Evolutionary conservation across 2,888 invertebrate species (phyloP), one percentile per base, ranked within the genome.

Genomic region (Drosophila formosana): DNA sequence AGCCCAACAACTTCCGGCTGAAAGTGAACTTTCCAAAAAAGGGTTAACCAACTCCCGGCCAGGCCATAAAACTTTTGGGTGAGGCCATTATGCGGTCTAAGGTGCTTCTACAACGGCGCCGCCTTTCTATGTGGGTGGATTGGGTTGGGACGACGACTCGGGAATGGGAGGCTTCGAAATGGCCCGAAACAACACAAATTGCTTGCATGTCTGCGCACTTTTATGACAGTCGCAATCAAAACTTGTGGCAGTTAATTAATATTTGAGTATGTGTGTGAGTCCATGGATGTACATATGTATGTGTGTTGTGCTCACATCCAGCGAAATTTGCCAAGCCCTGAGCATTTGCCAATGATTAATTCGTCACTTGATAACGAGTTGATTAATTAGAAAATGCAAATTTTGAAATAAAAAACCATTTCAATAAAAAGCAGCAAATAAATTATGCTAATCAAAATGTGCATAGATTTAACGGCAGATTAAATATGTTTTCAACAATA

Each of bases 191-290:
- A 11, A 68, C 70, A 82, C 78, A 82, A 85, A 85, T 86, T 84
- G 86, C 75, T 85, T 75, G 84, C 85, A 86, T 86, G 84, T 84
- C 83, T 81, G 80, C 71, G 53, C 78, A 70, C 43, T 70, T 82
- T 82, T 78, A 85, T 78, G 85, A 75, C 74, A 82, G 58, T 69
- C 75, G 70, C 77, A 75, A 78, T 71, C 68, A 66, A 72, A 66
- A 75, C 66, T 64, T 66, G 63, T 60, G 70, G 66, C 82, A 70
- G 70, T 83, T 84, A 85, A 84, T 84, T 85, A 83, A 84, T 84
- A 83, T 63, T 61, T 41, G 45, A 46, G 34, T n/a, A 9, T 28
- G 28, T 39, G 53, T 25, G 37, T 39, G 9, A 18, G 18, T n/a
- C 23, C 46, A 28, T 50, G 7, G 13, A 30, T 51, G 57, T 47